phyloP scores from a whole-genome alignment of 2,888 invertebrate species.

The Tetrapedia diversipes region DNA sequence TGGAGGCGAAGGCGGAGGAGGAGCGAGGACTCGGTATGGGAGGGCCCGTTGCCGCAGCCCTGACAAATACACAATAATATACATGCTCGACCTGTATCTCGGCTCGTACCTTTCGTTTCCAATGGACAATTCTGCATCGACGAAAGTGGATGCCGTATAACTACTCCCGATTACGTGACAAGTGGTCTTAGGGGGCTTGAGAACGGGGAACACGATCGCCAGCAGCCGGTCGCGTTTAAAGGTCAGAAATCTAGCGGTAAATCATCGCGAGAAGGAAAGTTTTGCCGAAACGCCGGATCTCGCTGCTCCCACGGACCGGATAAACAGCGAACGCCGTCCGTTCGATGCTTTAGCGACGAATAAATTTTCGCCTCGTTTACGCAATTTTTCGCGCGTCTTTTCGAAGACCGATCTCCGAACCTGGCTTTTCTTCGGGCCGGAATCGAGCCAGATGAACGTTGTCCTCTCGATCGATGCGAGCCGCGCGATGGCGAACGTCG shows the following conservation, averaged over 20 bases:
- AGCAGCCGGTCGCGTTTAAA: constrained; percentile 46
- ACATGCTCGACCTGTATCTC: constrained; percentile 56
- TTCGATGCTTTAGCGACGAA: neutral
- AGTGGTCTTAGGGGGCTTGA: constrained; percentile 38
- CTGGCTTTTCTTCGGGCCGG: too few species aligned
- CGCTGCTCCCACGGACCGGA: neutral
- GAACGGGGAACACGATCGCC: constrained; percentile 43
- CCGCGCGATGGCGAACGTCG: too few species aligned
- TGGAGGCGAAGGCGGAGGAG: constrained; percentile 50
- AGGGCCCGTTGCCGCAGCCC: constrained; percentile 50
- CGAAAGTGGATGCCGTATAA: constrained; percentile 54
- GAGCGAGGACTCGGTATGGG: constrained; percentile 56
- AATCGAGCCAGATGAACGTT: too few species aligned
- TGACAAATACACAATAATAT: constrained; percentile 69
- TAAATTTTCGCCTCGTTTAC: constrained; percentile 1
- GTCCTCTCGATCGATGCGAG: constrained; percentile 29
- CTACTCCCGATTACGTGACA: constrained; percentile 58
- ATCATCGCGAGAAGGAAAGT: constrained; percentile 27
- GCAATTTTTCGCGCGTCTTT: neutral
- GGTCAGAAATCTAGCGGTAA: constrained; percentile 47
- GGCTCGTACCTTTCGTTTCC: constrained; percentile 52
- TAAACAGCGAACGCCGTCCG: neutral
- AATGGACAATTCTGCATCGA: constrained; percentile 54
- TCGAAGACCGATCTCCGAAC: neutral
- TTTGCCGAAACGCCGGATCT: constrained; percentile 33